Conservation (phyloP, 2,113 vertebrate species). For the Chionomys nivalis region DNA sequence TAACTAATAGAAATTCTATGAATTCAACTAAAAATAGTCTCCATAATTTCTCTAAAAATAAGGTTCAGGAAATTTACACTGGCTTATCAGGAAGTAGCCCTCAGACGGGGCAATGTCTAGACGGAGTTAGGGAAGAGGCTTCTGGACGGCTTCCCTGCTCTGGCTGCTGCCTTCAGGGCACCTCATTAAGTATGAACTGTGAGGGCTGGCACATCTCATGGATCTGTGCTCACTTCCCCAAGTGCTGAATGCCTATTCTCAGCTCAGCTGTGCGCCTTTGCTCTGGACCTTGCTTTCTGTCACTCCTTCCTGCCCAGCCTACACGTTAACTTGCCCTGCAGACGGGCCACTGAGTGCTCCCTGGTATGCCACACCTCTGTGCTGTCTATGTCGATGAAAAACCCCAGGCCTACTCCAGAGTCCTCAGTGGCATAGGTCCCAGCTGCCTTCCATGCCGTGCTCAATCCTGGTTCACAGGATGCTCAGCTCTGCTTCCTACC, state of each 20-base stretch:
- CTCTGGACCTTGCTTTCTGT: background rate
- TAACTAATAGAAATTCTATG: constrained; percentile 8
- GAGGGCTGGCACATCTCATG: background rate
- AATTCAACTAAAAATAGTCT: background rate
- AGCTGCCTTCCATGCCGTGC: background rate
- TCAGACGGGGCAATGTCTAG: background rate
- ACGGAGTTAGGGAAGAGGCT: background rate
- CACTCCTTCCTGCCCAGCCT: background rate
- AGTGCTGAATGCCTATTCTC: rapidly evolving
- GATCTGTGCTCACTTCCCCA: background rate
- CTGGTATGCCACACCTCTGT: background rate
- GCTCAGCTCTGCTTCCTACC: background rate
- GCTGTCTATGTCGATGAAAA: background rate
- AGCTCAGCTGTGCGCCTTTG: background rate
- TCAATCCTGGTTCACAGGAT: background rate
- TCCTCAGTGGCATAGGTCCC: background rate
- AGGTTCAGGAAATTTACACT: background rate
- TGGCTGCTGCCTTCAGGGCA: background rate
- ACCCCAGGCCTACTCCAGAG: background rate
- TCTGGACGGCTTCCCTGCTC: background rate
- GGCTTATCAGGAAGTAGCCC: background rate
- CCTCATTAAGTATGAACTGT: background rate
- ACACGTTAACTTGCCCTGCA: background rate
- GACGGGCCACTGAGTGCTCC: background rate
- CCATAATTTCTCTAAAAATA: background rate